Conservation (phyloP, 37 sponge, comb jelly and placozoan species). For the Geodia barretti region DNA sequence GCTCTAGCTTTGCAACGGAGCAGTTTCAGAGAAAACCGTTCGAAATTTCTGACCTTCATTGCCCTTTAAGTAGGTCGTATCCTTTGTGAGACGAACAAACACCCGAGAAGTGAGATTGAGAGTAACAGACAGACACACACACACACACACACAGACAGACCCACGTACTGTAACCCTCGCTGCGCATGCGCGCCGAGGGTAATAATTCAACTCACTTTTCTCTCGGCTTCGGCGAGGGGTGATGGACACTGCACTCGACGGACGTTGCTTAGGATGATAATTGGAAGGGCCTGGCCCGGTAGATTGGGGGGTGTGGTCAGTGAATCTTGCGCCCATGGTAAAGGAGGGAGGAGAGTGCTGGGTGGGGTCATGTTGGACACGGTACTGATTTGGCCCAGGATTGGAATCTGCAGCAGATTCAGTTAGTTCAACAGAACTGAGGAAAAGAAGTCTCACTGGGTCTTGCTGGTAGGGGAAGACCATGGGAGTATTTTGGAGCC, state of each 20-base stretch:
- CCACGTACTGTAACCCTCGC: too few relatives aligned
- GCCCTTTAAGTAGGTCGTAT: too few relatives aligned
- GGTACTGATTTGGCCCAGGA: conserved; percentile 50
- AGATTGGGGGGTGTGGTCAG: neutral
- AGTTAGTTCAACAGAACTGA: neutral
- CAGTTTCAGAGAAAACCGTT: too few relatives aligned
- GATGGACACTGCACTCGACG: conserved; percentile 8
- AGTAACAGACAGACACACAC: too few relatives aligned
- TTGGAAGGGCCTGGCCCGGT: conserved; percentile 39
- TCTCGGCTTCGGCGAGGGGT: conserved; percentile 31
- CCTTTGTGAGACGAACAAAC: too few relatives aligned
- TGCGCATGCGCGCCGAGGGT: too few relatives aligned
- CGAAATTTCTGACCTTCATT: too few relatives aligned
- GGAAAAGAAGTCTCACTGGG: conserved; percentile 37
- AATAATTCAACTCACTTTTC: conserved; percentile 29
- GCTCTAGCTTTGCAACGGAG: too few relatives aligned
- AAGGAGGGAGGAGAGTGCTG: conserved; percentile 15
- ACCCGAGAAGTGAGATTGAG: too few relatives aligned
- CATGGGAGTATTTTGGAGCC: conserved; percentile 39
- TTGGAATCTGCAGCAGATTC: conserved; percentile 13
- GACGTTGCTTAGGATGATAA: conserved; percentile 1
- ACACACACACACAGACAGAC: too few relatives aligned
- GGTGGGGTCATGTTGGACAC: conserved; percentile 3
- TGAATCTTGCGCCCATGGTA: conserved; percentile 12
- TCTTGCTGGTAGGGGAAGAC: conserved; percentile 27